Percentiles rank a stretch among this genome's conserved stretches.
phyloP scores from a whole-genome alignment of 2,888 invertebrate species.

The Glaucopsyche alexis region DNA sequence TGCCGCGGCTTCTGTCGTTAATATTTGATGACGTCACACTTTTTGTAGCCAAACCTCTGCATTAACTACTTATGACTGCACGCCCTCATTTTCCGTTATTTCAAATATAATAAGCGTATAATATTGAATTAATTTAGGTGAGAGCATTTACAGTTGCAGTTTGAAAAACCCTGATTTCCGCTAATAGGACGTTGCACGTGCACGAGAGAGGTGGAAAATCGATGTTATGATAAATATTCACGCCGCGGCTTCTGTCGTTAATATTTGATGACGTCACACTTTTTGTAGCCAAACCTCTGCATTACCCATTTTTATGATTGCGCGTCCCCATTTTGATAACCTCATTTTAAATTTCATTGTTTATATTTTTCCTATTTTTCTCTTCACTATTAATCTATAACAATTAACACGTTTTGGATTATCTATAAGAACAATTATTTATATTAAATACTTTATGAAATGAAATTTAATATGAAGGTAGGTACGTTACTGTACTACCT shows the following conservation, averaged over 20 bases:
- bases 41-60: conserved; percentile 22
- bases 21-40: conserved; percentile 27
- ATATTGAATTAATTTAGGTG: no score
- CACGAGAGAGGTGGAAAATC: conserved; percentile 34
- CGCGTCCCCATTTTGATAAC: conserved; percentile 25
- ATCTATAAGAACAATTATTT: neutral
- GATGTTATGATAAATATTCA: conserved; percentile 40
- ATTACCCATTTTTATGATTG: conserved; percentile 25
- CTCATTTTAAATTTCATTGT: conserved; percentile 21
- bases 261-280: conserved; percentile 27
- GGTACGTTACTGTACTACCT: no score
- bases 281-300: conserved; percentile 22
- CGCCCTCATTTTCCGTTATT: conserved; percentile 20
- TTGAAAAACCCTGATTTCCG: no score
- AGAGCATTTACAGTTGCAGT: no score
- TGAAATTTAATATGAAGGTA: neutral
- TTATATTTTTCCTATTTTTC: conserved; percentile 18
- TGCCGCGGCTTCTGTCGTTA: conserved; percentile 29
- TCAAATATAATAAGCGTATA: no score
- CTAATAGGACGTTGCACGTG: conserved; percentile 26
- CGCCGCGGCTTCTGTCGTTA: conserved; percentile 29
- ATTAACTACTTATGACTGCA: conserved; percentile 21
- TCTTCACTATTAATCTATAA: neutral
- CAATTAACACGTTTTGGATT: neutral
- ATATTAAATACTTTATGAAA: neutral